Evolutionary conservation across 2,888 invertebrate species (phyloP).

Genomic region (Drosophila nr. perissopoda): DNA sequence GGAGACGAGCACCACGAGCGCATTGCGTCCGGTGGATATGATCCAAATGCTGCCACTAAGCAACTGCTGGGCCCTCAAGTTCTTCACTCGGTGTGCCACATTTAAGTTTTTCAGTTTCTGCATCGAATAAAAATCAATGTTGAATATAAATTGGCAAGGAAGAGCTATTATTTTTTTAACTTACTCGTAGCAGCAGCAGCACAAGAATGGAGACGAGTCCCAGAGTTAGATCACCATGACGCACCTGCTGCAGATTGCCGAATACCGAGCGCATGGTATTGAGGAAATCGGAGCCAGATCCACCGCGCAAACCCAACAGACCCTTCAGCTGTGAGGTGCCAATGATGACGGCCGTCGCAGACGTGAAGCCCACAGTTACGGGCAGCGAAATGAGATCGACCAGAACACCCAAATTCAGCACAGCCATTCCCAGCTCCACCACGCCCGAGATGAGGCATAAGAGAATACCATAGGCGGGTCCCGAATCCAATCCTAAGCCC

Average conservation of each 20-base stretch:
- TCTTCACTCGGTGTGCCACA: slow-evolving; percentile 49
- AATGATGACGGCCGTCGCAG: slow-evolving; percentile 96
- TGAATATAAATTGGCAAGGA: background rate
- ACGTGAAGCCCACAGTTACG: slow-evolving; percentile 95
- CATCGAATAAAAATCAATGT: background rate
- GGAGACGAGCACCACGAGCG: slow-evolving; percentile 89
- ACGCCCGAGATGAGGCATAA: slow-evolving; percentile 93
- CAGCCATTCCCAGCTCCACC: slow-evolving; percentile 92
- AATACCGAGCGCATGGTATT: slow-evolving; percentile 90
- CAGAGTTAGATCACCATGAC: slow-evolving; percentile 89
- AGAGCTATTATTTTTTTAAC: slow-evolving; percentile 65
- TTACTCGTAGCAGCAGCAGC: slow-evolving; percentile 91
- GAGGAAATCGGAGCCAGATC: slow-evolving; percentile 89
- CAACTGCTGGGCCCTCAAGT: slow-evolving; percentile 78
- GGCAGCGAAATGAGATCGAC: slow-evolving; percentile 96
- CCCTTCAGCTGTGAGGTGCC: slow-evolving; percentile 93
- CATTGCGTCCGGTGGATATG: slow-evolving; percentile 93
- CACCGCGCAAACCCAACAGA: slow-evolving; percentile 90
- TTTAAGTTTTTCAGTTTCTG: slow-evolving; percentile 78
- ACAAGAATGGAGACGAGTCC: slow-evolving; percentile 90
- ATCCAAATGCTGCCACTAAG: slow-evolving; percentile 90
- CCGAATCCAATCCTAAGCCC: slow-evolving; percentile 83
- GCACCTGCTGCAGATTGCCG: slow-evolving; percentile 89
- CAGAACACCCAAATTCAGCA: slow-evolving; percentile 92
- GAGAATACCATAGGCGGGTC: slow-evolving; percentile 92